Evolutionary conservation across 2,888 invertebrate genomes (phyloP).

Genomic region (Crossocerus cetratus): DNA sequence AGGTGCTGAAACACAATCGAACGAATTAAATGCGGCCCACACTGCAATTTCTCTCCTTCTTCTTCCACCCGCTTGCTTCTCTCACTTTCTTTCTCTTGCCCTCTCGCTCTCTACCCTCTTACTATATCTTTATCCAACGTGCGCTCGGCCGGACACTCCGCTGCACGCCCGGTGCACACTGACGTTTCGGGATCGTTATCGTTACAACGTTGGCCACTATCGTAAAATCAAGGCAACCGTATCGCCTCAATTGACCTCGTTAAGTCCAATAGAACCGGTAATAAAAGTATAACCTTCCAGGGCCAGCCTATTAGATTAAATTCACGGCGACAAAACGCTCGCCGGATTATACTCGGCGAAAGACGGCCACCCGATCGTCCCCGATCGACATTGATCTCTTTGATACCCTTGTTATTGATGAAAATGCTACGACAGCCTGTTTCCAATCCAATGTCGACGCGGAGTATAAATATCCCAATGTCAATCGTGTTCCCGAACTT

Average conservation of each 20-base stretch:
- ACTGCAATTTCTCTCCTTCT: too few relatives aligned
- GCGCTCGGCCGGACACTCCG: too few relatives aligned
- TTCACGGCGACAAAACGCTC: conserved; percentile 47
- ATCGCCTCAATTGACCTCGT: conserved; percentile 73
- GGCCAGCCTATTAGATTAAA: conserved; percentile 57
- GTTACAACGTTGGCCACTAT: conserved; percentile 58
- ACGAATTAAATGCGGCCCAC: conserved; percentile 11
- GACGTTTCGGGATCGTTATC: conserved; percentile 59
- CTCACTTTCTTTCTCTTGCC: too few relatives aligned
- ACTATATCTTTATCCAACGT: too few relatives aligned
- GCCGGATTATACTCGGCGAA: conserved; percentile 35
- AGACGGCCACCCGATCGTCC: conserved; percentile 16
- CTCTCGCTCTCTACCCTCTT: too few relatives aligned
- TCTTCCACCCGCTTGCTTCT: too few relatives aligned
- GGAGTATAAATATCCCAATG: too few relatives aligned
- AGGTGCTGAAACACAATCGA: conserved; percentile 70
- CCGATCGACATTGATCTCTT: conserved; percentile 28
- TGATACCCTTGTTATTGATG: conserved; percentile 20
- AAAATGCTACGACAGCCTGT: background rate
- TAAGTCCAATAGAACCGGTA: conserved; percentile 70
- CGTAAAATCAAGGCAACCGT: conserved; percentile 70
- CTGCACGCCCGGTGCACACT: background rate
- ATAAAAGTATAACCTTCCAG: conserved; percentile 67
- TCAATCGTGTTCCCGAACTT: too few relatives aligned
- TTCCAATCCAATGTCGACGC: background rate